Conservation (phyloP, 2,888 invertebrate genomes). For the Vanessa cardui region DNA sequence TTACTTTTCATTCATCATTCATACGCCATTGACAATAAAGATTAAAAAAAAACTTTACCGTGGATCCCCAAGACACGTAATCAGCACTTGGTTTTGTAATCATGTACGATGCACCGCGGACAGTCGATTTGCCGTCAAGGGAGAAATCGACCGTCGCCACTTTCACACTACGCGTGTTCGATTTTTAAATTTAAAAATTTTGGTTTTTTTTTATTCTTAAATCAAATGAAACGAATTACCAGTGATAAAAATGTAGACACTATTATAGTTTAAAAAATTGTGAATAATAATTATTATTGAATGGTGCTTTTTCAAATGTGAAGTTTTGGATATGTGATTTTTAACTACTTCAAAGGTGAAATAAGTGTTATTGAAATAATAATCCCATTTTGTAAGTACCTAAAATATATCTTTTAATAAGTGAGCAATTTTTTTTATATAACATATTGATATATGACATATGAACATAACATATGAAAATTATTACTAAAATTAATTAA, state of each 20-base stretch:
- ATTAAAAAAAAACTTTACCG: conserved; percentile 6
- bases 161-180: conserved; percentile 53
- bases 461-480: too few relatives aligned
- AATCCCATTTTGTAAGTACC: not conserved
- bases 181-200: conserved; percentile 20
- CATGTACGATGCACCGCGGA: conserved; percentile 51
- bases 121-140: conserved; percentile 63
- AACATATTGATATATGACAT: too few relatives aligned
- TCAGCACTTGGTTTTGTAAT: conserved; percentile 58
- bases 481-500: not conserved
- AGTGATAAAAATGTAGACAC: not conserved
- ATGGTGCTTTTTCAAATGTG: not conserved
- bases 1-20: too few relatives aligned
- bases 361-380: not conserved
- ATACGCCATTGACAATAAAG: too few relatives aligned
- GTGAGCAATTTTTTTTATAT: too few relatives aligned
- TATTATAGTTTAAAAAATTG: not conserved
- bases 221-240: not conserved
- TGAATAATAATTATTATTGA: too few relatives aligned
- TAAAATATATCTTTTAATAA: not conserved
- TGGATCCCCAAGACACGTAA: conserved; percentile 37
- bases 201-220: not conserved
- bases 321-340: not conserved
- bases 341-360: not conserved
- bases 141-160: conserved; percentile 70